Evolutionary conservation across 2,888 invertebrate genomes (phyloP), one percentile per base, ranked within the genome.

Genomic region (Hyppa rectilinea): DNA sequence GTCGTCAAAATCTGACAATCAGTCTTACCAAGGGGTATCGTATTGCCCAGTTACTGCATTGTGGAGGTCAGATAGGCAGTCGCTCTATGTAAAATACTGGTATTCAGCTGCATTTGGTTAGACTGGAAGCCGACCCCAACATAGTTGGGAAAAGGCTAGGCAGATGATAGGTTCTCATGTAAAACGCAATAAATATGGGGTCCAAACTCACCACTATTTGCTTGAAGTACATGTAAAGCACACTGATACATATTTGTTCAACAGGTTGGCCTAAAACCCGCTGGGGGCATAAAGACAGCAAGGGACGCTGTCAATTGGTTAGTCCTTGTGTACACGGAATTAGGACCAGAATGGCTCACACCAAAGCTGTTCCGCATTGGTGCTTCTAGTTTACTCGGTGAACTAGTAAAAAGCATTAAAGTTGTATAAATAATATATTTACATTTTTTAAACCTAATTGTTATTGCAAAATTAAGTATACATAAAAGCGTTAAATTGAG

Each of bases 191-290:
- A 10, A 12, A 56, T 36, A 36, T 5, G 2, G 9, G 17, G 4
- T 23, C 23, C 10, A 36, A 56, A 36, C 23, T 56, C 3, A 23
- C 23, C 17, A 10, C 10, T 5, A 23, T 36, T 23, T 36, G 17
- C 17, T 49, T 34, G 5, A 17, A 23, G n/a, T 23, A n/a, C 34
- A 17, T 34, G 34, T 14, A 53, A 7, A 20, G 4, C 31, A n/a
- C n/a, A n/a, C n/a, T n/a, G n/a, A 52, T 17, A n/a, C 52, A 52
- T 29, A 26, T 26, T n/a, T 68, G 2, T 77, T 82, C 87, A 89
- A 53, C 88, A 98, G 98, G 97, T 99, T 78, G 99, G 99, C 3
- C 97, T 99, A 71, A 99, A 99, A 94, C 99, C 99, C 29, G 99
- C 99, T 29, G 99, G 99, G 23, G 99, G 99, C 12, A 98, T 99